Percentiles rank a stretch among this genome's conserved stretches.
phyloP scores from a whole-genome alignment of 2,888 invertebrate genomes.

The Elysia crispata region DNA sequence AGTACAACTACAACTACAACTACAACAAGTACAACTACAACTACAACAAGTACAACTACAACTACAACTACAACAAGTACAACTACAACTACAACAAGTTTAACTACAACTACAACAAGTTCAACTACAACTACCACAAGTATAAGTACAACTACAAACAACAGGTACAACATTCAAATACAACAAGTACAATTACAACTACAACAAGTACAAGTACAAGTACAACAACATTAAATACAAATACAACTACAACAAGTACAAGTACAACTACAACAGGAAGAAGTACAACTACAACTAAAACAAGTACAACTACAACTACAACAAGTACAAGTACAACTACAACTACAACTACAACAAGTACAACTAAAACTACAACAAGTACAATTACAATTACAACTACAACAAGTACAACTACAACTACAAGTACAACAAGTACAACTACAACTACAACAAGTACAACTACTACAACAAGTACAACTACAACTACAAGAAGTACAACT shows the following conservation, averaged over 20 bases:
- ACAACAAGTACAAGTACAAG: background rate
- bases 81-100: background rate
- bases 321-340: slow-evolving; percentile 2
- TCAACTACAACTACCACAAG: too few relatives aligned
- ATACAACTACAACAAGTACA: background rate
- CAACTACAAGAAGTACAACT: background rate
- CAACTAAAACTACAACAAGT: too few relatives aligned
- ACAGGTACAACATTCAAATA: too few relatives aligned
- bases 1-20: slow-evolving; percentile 4
- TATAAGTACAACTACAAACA: too few relatives aligned
- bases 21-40: slow-evolving; percentile 4
- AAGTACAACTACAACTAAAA: too few relatives aligned
- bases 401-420: slow-evolving; percentile 9
- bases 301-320: too few relatives aligned
- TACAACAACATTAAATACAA: background rate
- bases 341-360: slow-evolving; percentile 3
- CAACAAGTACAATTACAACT: too few relatives aligned
- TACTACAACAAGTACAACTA: slow-evolving; percentile 1
- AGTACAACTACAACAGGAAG: background rate
- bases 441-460: slow-evolving; percentile 1
- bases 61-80: background rate
- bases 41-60: slow-evolving; percentile 4
- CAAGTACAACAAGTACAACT: slow-evolving; percentile 1
- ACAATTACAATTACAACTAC: too few relatives aligned
- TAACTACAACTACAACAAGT: too few relatives aligned